Evolutionary conservation across 1,140 invertebrate genomes (phyloP), one percentile per base, ranked within the genome.

Genomic region (Cyphomyrmex costatus): DNA sequence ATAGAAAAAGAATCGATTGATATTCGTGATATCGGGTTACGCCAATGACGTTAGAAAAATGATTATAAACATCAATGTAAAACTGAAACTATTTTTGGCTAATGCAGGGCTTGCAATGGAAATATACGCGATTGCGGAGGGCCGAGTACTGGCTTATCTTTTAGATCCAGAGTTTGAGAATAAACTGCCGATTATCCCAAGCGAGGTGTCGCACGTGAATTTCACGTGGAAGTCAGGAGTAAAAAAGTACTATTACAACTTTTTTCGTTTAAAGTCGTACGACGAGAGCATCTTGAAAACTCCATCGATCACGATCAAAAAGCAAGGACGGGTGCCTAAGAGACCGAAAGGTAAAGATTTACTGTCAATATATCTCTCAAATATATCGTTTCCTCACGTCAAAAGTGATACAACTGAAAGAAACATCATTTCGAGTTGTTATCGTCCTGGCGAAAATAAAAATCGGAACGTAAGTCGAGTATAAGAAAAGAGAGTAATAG

Each of bases 221-320:
- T 98, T 99, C 92, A 99, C 98, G 8, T 99, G 98, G 98, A 98
- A 97, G 93, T 97, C 98, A 19, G 98, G 97, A 33, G 95, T 96
- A 51, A 98, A 98, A 94, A 97, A 97, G 92, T 99, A 98, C 95
- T 97, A 96, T 93, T 99, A 99, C 92, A 96, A 98, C 94, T 99
- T 99, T 94, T 98, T 98, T 93, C 96, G 96, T 63, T 95, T 99
- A 66, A 96, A 98, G 88, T 98, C 98, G 4, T 97, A 97, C 90
- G 97, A 98, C 94, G 97, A 98, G 85, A 97, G 96, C 85, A 97
- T 99, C 89, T 92, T 99, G 53, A 97, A 98, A 92, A 96, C 98
- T 21, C 98, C 98, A 16, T 96, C 97, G n/a, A 96, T 99, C 60
- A 98, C 98, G 3, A 98, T 99, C 56, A 97, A 97, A 93, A 97